phyloP scores from a whole-genome alignment of 92 coral and sea anemone genomes.

The Bergia puertoricense region DNA sequence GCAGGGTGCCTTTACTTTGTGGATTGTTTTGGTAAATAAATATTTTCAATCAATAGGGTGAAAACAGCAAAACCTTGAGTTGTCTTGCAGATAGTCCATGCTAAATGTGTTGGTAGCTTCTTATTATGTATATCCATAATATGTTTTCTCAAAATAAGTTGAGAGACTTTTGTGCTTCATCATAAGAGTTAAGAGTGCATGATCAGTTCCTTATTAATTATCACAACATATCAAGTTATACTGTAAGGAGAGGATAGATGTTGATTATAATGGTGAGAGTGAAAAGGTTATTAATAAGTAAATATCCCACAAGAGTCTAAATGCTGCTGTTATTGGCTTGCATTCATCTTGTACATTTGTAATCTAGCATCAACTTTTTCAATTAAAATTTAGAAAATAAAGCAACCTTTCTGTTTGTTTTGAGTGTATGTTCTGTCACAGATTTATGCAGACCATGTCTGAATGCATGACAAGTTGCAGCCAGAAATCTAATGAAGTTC shows the following conservation, averaged over 20 bases:
- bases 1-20: too few species aligned
- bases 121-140: too few species aligned
- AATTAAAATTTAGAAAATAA: constrained; percentile 37
- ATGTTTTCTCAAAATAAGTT: not conserved
- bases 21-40: not conserved
- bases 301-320: not conserved
- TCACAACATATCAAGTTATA: too few species aligned
- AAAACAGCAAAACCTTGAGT: not conserved
- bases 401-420: constrained; percentile 24
- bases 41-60: too few species aligned
- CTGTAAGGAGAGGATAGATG: too few species aligned
- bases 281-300: not conserved
- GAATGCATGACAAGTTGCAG: not conserved
- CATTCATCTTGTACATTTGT: constrained; percentile 29
- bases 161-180: too few species aligned
- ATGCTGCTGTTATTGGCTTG: not conserved
- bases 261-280: too few species aligned
- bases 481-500: constrained; percentile 77
- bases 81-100: not conserved
- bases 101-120: too few species aligned
- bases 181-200: too few species aligned
- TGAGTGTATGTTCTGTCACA: constrained; percentile 7
- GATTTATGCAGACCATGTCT: not conserved
- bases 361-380: constrained; percentile 33
- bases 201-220: too few species aligned